These are phyloP conservation scores for Eufriesea mexicana DNA, from an alignment of 1,140 invertebrate genomes.

Conservation along the genomic window DNA sequence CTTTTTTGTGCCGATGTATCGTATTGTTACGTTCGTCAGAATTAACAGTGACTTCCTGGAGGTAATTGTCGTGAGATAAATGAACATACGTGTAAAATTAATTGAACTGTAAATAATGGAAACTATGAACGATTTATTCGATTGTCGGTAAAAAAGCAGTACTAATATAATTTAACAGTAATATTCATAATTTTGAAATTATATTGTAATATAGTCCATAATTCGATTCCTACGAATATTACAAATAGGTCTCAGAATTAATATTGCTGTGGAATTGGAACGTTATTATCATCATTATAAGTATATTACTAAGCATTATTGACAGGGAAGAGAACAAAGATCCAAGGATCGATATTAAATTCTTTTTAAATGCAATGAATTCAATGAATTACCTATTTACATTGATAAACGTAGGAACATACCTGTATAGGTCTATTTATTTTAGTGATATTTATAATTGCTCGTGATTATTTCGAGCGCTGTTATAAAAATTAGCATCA, in stretches of 20 bases:
- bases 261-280: constrained; percentile 54
- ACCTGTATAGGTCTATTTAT: constrained; percentile 10
- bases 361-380: constrained; percentile 38
- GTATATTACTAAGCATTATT: constrained; percentile 22
- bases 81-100: constrained; percentile 32
- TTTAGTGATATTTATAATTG: constrained; percentile 41
- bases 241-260: constrained; percentile 40
- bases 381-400: constrained; percentile 38
- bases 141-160: constrained; percentile 18
- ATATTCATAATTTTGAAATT: constrained; percentile 39
- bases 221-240: constrained; percentile 39
- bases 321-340: background rate
- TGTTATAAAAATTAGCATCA: constrained; percentile 5
- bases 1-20: constrained; percentile 27
- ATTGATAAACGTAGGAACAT: constrained; percentile 24
- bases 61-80: constrained; percentile 16
- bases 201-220: constrained; percentile 45
- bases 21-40: constrained; percentile 32
- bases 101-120: constrained; percentile 44
- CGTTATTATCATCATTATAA: constrained; percentile 51
- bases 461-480: constrained; percentile 16
- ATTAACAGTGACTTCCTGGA: constrained; percentile 29
- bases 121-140: constrained; percentile 16
- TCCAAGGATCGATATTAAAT: constrained; percentile 34
- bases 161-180: constrained; percentile 37